Base-by-base conservation (phyloP, 2,113 vertebrate species). In the human region DNA sequence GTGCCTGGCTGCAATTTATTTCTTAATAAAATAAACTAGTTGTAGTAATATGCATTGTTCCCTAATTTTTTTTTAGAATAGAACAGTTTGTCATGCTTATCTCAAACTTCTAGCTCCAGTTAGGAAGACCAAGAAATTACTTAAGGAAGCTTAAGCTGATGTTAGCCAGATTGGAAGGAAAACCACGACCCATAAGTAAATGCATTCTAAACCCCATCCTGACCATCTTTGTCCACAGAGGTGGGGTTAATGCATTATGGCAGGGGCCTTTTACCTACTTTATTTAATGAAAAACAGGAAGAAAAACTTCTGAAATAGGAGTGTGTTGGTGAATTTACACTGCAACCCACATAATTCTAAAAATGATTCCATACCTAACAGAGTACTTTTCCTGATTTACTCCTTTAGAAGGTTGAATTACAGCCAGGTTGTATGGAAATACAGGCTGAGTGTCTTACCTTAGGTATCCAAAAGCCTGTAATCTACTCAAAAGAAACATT, bases 341-440 rank as follows among this genome's bases (percentile, higher is more conserved):
- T 92, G 5, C n/a, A 87, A 68, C 27, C 38, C 35, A 61, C 3
- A 0, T 75, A 73, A 59, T 66, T 92, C 61, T 27, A 84, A 91
- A 93, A 93, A 93, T n/a, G 6, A 66, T 40, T 70, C 25, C 27
- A 75, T 48, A 64, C 59, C 68, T 70, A 66, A 55, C 35, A 79
- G 50, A 89, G 35, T 45, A 50, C 32, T 78, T 96, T 94, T 83
- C 75, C 72, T 93, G 78, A 76, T n/a, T 64, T 91, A 50, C 5
- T 94, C 17, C 45, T 96, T 89, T 86, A 95, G 22, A 90, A 92
- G 27, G 35, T 80, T 94, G n/a, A 89, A 55, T 83, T 48, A 72
- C 22, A n/a, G 14, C 6, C 82, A 84, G 23, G 70, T 68, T 89
- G 5, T 68, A 81, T 50, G 66, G n/a, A 40, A 85, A 90, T 84